Base-by-base conservation (phyloP, 35 echinoderm and acorn worm genomes). In the Lytechinus pictus region DNA sequence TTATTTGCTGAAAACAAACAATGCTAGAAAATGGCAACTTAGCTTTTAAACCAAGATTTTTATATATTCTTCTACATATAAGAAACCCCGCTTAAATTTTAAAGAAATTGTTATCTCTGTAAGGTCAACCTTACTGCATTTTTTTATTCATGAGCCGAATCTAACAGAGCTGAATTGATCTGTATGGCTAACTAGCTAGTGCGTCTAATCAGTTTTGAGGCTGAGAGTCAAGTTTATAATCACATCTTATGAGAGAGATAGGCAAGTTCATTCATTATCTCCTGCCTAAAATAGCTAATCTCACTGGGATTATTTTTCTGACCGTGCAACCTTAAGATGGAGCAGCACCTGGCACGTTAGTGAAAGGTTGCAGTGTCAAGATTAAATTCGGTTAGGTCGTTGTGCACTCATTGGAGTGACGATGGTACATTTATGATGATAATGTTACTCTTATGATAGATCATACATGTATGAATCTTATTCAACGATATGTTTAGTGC, bases 261-360 rank as follows among this genome's bases (percentile, higher is more conserved):
- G 66, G 66, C 66, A 79, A 79, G 66, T 79, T 79, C 66, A 79
- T 79, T 79, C 66, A 79, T 79, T 79, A 79, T 79, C 66, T 14
- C 66, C 19, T 79, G 66, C 66, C 66, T 79, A 79, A 79, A 79
- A 79, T n/a, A 79, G 66, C 66, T 79, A 79, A 79, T 79, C 66
- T 79, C 19, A 24, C 66, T 24, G 12, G 14, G 14, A 79, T n/a
- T 79, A 79, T 19, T 79, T 79, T 79, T 79, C 66, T 79, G 66
- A 79, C 66, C 66, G 21, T 79, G 66, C 66, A 79, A 79, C n/a
- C 66, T 79, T 79, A 79, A 79, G 16, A 79, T n/a, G 66, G 66
- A 14, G 66, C 66, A 79, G 66, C 19, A 79, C 19, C 66, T 79
- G 66, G 19, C 4, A 24, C n/a, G 66, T 79, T 79, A 79, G n/a